Base-by-base conservation (phyloP, 2,888 invertebrate species). In the Platerodrilus igneus region DNA sequence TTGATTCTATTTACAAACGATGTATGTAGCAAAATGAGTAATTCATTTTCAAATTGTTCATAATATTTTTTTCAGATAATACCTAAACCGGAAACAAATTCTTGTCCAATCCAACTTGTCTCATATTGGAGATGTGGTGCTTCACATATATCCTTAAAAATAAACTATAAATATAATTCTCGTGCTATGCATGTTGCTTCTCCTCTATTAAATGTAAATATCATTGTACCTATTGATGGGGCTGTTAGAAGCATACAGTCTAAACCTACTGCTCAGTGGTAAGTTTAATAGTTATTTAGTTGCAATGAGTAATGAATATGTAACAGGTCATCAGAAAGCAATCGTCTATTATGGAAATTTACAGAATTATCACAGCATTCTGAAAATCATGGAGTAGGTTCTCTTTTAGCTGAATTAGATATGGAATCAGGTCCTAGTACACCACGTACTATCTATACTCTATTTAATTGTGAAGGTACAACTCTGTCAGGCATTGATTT, bases 121-220 rank as follows among this genome's bases (percentile, higher is more conserved):
- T 83, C 91, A 42, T 95, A 95, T 71, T 97, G 96, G 96, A 96
- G 96, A 69, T 94, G 93, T 69, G 94, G 94, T 59, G 72, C 77
- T 18, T 77, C 79, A 38, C 90, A 89, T 61, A 95, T 96, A 2
- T 94, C 95, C 71, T 76, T 95, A 47, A 88, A 93, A 67, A 83
- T 97, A 45, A 95, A 97, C 73, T 97, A 95, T 69, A 91, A 92
- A 68, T 94, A 94, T 71, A 95, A 95, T 68, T 79, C 85, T 55
- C 86, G 89, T 59, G 89, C 92, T 25, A 89, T 93, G 89, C 84
- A 85, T 54, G 81, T 81, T 13, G 79, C 87, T 2, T 86, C 88
- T 37, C 89, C 96, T 0, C 71, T 97, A 49, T 74, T 93, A 29
- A 95, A 96, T 64, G 84, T 97, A n/a, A 82, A 84, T 14, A 85